Conservation (phyloP, 1,140 invertebrate genomes). For the Mya arenaria region DNA sequence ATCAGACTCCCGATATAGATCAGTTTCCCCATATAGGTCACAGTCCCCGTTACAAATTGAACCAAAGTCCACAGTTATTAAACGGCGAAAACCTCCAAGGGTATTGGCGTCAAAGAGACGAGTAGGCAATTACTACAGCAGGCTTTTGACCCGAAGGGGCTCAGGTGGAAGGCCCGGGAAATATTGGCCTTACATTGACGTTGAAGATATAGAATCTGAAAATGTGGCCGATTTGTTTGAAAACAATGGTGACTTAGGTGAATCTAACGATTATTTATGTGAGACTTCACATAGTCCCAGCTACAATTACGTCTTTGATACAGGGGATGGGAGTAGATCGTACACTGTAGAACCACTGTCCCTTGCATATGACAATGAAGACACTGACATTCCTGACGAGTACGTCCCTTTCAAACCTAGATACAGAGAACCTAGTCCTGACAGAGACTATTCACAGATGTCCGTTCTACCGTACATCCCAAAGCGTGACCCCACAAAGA, state of each 20-base stretch:
- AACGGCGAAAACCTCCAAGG: constrained; percentile 45
- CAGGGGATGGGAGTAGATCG: neutral
- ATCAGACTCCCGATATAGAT: constrained; percentile 25
- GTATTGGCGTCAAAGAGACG: constrained; percentile 33
- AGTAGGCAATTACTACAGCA: constrained; percentile 49
- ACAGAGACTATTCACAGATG: constrained; percentile 44
- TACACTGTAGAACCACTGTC: constrained; percentile 9
- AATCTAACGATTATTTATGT: neutral
- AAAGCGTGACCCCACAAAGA: constrained; percentile 31
- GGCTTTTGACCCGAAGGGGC: constrained; percentile 17
- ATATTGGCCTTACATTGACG: constrained; percentile 55
- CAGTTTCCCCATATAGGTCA: constrained; percentile 1
- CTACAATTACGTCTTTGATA: neutral
- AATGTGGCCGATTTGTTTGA: constrained; percentile 28
- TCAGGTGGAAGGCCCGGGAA: constrained; percentile 23
- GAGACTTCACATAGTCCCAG: neutral
- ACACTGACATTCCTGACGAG: constrained; percentile 51
- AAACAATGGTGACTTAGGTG: neutral
- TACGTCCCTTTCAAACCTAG: constrained; percentile 53
- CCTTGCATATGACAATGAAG: neutral
- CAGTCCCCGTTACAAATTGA: neutral
- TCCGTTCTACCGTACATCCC: constrained; percentile 44
- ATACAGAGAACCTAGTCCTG: constrained; percentile 20
- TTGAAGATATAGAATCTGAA: constrained; percentile 50
- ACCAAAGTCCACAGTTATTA: constrained; percentile 12